Evolutionary conservation across 64 coral and sea anemone genomes (phyloP), one percentile per base, ranked within the genome.

Genomic region (Trachythela sp.): DNA sequence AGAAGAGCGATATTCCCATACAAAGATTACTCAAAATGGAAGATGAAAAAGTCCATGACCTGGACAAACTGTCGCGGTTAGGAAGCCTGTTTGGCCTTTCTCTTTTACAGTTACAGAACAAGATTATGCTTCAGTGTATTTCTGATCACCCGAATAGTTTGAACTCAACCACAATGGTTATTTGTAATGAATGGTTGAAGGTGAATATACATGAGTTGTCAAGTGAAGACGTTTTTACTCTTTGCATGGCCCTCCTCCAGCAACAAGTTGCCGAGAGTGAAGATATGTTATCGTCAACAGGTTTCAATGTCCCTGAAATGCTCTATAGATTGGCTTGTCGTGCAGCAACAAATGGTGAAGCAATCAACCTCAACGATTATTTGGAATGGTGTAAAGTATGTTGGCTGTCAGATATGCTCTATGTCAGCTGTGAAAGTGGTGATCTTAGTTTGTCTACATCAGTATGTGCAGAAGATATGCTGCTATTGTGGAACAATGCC

Each of bases 61-160:
- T 37, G 20, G 75, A 15, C 30, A 35, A 35, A 80, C 33, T 80
- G 9, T 36, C 33, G 37, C 31, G 75, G 15, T 80, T 80, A 39
- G 75, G 9, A 36, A 36, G 75, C 15, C 30, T 80, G 75, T 80
- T 80, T 80, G 75, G 75, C 9, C 35, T 80, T 4, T 80, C 75
- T 80, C 9, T 36, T 30, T 20, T 80, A 15, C 75, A 80, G 75
- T 8, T 80, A 35, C 31, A 80, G 34, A 80, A 15, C 75, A 80
- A 80, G 75, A 80, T 80, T 39, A 35, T 80, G 20, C 75, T 80
- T 15, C 75, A 80, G 10, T 80, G 20, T 80, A 15, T 80, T 35
- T 39, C 75, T 37, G 56, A 64, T 26, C 18, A 64, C 22, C 8
- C 4, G 20, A 20, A 27, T 64, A 24, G 56, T 27, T 64, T 64